Evolutionary conservation across 2,797 vertebrate genomes (phyloP).

Genomic region (Pseudomugil gertrudae): DNA sequence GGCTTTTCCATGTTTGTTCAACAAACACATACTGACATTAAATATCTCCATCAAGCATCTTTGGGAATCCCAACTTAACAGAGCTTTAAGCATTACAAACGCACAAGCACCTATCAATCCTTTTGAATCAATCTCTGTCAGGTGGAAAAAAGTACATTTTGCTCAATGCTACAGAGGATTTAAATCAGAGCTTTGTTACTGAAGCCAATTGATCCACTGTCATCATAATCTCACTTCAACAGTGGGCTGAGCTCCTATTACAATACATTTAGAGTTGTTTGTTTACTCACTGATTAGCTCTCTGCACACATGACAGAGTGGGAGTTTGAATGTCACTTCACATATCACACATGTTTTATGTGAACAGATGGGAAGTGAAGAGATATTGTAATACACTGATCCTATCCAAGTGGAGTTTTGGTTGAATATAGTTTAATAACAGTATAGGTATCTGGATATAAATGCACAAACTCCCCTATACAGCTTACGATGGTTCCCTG

Average conservation of each 20-base stretch:
- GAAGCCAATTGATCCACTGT: conserved; percentile 72
- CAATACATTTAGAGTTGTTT: conserved; percentile 63
- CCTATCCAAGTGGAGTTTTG: conserved; percentile 17
- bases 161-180: conserved; percentile 48
- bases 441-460: conserved; percentile 1
- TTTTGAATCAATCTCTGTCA: conserved; percentile 35
- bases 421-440: conserved; percentile 28
- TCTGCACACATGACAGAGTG: conserved; percentile 42
- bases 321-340: conserved; percentile 33
- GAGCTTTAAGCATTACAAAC: conserved; percentile 1
- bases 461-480: conserved; percentile 5
- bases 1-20: conserved; percentile 1
- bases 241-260: conserved; percentile 60
- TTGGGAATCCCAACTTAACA: conserved; percentile 14
- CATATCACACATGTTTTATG: conserved; percentile 27
- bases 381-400: conserved; percentile 29
- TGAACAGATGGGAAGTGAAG: conserved; percentile 26
- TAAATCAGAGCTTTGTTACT: conserved; percentile 68
- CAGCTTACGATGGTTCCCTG: conserved; percentile 12
- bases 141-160: conserved; percentile 33
- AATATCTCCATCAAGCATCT: conserved; percentile 15
- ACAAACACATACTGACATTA: conserved; percentile 5
- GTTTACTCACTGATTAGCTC: conserved; percentile 66
- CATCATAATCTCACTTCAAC: conserved; percentile 71
- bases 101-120: conserved; percentile 30